Evolutionary conservation across 2,113 vertebrate species (phyloP), one percentile per base, ranked within the genome.

Genomic region (Taurulus bubalis): DNA sequence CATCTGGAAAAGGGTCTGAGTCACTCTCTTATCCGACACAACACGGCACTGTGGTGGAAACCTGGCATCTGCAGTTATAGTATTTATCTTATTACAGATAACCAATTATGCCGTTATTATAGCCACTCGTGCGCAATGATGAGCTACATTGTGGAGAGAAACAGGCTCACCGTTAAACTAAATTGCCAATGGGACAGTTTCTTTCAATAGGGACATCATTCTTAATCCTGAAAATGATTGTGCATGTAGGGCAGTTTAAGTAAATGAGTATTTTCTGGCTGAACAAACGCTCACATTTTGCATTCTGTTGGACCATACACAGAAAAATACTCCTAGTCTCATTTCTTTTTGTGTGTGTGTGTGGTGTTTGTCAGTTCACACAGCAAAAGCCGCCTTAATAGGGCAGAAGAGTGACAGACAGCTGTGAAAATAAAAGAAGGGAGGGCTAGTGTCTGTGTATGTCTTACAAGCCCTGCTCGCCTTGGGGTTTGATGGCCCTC

Each of bases 371-470:
- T 58, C 67, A 64, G 70, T 72, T 56, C 53, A 53, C 26, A 18
- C 42, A 70, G 64, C 40, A 58, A 38, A 88, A 53, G 47, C 36
- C 59, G 63, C 18, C 3, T 22, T 64, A 30, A 75, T 12, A 75
- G 68, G 40, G 34, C 63, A 69, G 34, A 45, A 10, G 53, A 70
- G 71, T 90, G 82, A 85, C 80, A 84, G 78, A 71, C 86, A 88
- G 72, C 84, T 88, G 89, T 77, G 85, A 85, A 82, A 88, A 88
- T 59, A 75, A 77, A 63, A 59, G 14, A 71, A 62, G 42, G 84
- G 40, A 53, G 65, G 40, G 36, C 4, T 16, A 0, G 16, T 47
- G 71, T 80, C 66, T 86, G 73, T 56, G 32, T 45, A 28, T 16
- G 38, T 67, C 79, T 34, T 67, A 65, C 62, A 60, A 58, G 1